Base-by-base conservation (phyloP, 2,113 vertebrate species). In the Ophthalmolycus amberensis region DNA sequence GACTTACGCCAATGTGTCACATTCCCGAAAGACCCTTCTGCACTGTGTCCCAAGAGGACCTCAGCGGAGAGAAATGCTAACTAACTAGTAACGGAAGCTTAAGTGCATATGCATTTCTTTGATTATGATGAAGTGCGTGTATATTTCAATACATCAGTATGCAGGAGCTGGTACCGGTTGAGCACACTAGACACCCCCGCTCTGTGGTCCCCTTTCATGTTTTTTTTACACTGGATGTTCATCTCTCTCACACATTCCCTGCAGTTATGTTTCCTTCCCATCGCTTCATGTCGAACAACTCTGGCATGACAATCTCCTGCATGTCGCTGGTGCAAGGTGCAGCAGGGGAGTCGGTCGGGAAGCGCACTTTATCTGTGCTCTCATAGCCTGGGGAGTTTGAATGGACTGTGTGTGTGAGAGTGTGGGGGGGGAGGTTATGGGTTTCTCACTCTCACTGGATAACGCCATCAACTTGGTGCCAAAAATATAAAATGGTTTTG, bases 261-360 rank as follows among this genome's bases (percentile, higher is more conserved):
- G 79, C 89, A 89, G 89, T 89, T 58, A 81, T 88, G 86, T 85
- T 91, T 87, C 77, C 48, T 82, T 82, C 78, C 84, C 88, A 76
- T 89, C 46, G 52, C 85, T 88, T 84, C 89, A 85, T 89, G 88
- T 90, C 59, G 62, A 89, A 89, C 88, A 91, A 93, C 92, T 91
- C 84, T 86, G 89, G 77, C 87, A 72, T 86, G 89, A 88, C 90
- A 90, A 91, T 93, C 87, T 85, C 73, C 84, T 48, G 58, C 63
- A 71, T 83, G 87, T 89, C 63, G 63, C 82, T 63, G 80, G 79
- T 46, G 58, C 77, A n/a, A 85, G 88, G 83, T 90, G 87, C 88
- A 86, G 76, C 44, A 32, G 78, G 22, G 69, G 75, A 87, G 68
- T 58, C 85, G 77, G 80, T 87, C 14, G 12, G 71, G 77, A 74